Evolutionary conservation across 2,888 invertebrate species (phyloP), one percentile per base, ranked within the genome.

Genomic region (Actias luna): DNA sequence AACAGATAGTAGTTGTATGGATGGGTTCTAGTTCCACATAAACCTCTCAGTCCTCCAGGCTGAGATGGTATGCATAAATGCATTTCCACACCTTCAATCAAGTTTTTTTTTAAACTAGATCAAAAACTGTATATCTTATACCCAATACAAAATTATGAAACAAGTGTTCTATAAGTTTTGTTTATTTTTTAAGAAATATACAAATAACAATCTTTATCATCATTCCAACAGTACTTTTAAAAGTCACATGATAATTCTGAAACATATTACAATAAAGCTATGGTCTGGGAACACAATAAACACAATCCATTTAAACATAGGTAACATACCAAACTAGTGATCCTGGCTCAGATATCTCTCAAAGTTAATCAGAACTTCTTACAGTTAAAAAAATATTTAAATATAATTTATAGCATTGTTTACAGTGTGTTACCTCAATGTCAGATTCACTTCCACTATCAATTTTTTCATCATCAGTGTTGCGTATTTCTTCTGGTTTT

Each of bases 401-500:
- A 4, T 42, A 42, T 42, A 3, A 42, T 14, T 42, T 42, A 42
- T 16, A 42, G 4, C 14, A 42, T 42, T n/a, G n/a, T n/a, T n/a
- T n/a, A n/a, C n/a, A n/a, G n/a, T n/a, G n/a, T n/a, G n/a, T 58
- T 69, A 78, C 78, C 72, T 77, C 69, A 63, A 64, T 58, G 57
- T 74, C 66, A 55, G 64, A 58, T 5, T 63, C 65, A 57, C 55
- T 64, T 16, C 22, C 67, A 60, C 61, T 66, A 5, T 60, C 52
- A 59, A 55, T 63, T 16, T 64, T 52, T 31, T 36, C 42, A 16
- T 64, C 59, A 59, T 62, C 60, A 39, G 12, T 22, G 55, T 63
- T 52, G 0, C 58, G 46, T 14, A 62, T 63, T 14, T 29, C 35
- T 10, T 29, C 55, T 18, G 14, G 31, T 27, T 22, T 59, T 12